Conservation (phyloP, 2,113 vertebrate genomes). For the Pseudopipra pipra region DNA sequence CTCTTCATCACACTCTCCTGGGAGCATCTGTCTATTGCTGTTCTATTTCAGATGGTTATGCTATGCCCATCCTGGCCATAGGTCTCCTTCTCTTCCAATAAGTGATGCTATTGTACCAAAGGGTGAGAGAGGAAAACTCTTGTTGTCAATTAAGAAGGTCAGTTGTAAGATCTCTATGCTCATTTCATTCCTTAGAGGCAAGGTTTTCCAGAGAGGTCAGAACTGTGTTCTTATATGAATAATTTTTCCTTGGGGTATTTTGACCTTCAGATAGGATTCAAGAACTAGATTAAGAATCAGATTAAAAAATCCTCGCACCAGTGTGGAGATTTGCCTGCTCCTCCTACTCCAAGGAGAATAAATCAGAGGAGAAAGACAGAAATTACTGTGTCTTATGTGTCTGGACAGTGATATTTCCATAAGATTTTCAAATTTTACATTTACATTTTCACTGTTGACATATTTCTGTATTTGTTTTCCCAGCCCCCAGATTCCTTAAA, state of each 20-base stretch:
- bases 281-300: neutral
- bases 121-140: neutral
- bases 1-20: neutral
- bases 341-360: neutral
- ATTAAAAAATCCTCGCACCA: neutral
- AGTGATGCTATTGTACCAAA: neutral
- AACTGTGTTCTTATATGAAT: neutral
- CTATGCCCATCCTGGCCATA: accelerated
- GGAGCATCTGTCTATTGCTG: neutral
- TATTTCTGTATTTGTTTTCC: neutral
- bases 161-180: neutral
- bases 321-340: neutral
- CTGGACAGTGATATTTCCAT: neutral
- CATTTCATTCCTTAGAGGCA: neutral
- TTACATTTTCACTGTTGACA: neutral
- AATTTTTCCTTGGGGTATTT: neutral
- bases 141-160: neutral
- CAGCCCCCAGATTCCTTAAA: neutral
- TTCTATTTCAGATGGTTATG: neutral
- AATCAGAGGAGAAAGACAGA: neutral
- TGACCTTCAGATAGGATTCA: neutral
- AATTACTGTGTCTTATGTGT: neutral
- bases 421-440: neutral
- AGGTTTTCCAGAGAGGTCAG: neutral
- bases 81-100: neutral